phyloP scores from a whole-genome alignment of 53 echinoderm and acorn worm genomes.

The Echinometra lucunter region DNA sequence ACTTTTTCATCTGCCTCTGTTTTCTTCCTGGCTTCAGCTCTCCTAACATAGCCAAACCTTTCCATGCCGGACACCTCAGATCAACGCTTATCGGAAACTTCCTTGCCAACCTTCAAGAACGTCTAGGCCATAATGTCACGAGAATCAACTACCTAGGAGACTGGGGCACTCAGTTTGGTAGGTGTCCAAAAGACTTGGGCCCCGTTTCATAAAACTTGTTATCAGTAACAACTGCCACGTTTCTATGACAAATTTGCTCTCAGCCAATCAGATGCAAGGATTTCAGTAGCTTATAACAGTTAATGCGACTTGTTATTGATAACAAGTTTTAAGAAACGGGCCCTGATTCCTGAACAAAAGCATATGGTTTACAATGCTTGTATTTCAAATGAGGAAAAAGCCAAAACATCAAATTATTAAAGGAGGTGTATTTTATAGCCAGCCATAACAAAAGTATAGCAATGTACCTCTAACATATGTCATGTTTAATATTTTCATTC shows the following conservation, averaged over 20 bases:
- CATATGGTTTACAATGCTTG: not conserved
- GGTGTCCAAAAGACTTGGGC: constrained; percentile 28
- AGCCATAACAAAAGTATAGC: no score
- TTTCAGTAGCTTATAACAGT: no score
- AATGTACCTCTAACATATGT: not conserved
- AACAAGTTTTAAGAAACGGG: no score
- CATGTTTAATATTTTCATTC: not conserved
- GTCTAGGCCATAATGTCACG: constrained; percentile 86
- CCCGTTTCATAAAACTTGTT: no score
- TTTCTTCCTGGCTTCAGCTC: constrained; percentile 75
- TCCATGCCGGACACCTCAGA: constrained; percentile 96
- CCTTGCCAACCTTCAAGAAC: constrained; percentile 83
- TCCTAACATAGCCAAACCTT: constrained; percentile 98
- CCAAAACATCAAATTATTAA: no score
- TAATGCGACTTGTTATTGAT: no score
- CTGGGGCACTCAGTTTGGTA: constrained; percentile 96
- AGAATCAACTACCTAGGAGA: constrained; percentile 95
- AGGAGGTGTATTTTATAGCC: no score
- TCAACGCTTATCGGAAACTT: constrained; percentile 97
- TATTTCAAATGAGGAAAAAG: no score
- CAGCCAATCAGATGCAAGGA: no score
- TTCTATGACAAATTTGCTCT: no score
- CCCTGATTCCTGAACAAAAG: not conserved
- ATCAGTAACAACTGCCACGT: no score
- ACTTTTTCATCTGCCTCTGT: not conserved